Conservation (phyloP, 2,113 vertebrate species). For the Gadus chalcogrammus region DNA sequence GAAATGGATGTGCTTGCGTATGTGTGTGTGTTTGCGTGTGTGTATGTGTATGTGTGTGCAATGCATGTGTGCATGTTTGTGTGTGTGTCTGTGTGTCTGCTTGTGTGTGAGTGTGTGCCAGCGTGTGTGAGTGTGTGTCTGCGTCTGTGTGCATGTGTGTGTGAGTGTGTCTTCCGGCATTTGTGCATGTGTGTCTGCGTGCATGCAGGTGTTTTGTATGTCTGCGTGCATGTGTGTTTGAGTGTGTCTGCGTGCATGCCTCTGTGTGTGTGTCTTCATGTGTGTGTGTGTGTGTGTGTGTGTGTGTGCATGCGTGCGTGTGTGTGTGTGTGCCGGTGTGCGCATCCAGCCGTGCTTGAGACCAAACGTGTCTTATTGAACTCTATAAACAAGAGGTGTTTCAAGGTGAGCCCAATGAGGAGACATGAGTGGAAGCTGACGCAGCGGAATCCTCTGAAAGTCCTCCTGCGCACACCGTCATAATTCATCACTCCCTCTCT, state of each 20-base stretch:
- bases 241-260: too few relatives aligned
- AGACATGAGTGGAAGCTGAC: slow-evolving; percentile 16
- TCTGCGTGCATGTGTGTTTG: too few relatives aligned
- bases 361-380: too few relatives aligned
- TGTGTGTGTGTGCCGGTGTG: too few relatives aligned
- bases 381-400: not conserved
- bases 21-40: not conserved
- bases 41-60: not conserved
- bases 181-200: not conserved
- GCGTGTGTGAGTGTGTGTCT: not conserved
- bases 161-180: not conserved
- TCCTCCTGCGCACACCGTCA: not conserved
- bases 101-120: not conserved
- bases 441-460: not conserved
- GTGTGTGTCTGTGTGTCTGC: too few relatives aligned
- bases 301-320: too few relatives aligned
- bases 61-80: too few relatives aligned
- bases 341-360: too few relatives aligned
- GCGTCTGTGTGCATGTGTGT: too few relatives aligned
- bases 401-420: slow-evolving; percentile 37
- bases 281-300: not conserved
- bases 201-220: too few relatives aligned
- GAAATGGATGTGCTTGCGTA: not conserved
- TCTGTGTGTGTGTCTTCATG: too few relatives aligned
- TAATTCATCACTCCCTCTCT: not conserved